Evolutionary conservation across 2,888 invertebrate genomes (phyloP), one percentile per base, ranked within the genome.

Genomic region (Diploptera punctata): DNA sequence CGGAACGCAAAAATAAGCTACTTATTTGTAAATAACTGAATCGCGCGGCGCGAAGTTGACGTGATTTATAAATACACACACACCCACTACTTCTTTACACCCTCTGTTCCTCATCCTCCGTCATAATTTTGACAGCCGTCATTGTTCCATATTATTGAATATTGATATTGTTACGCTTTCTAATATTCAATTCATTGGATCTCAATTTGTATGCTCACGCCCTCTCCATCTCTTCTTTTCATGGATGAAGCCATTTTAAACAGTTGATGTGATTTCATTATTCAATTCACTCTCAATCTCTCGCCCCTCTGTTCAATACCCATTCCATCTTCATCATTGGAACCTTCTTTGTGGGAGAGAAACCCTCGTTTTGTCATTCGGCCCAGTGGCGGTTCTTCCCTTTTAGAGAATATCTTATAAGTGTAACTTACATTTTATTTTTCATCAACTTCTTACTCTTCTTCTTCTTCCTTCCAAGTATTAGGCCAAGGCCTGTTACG

Each of bases 201-300:
- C 73, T 70, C 73, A 73, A 73, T 75, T 73, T 74, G 70, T 44
- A 73, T 31, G 61, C 57, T 69, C 69, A 71, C 74, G 57, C 68
- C 68, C 65, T 61, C 70, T 61, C 54, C 31, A 61, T 68, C 70
- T 65, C 61, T 72, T 19, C 67, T 74, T 70, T 74, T 67, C 73
- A 70, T 60, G 72, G 71, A 33, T 68, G 74, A 69, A 74, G 74
- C 74, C 74, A 74, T 74, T 74, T 74, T 72, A 74, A 74, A 74
- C 74, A 74, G 74, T 70, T 72, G 74, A 74, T 74, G 74, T 74
- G 74, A 72, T 74, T 74, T 74, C 74, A 70, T 74, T 73, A 74
- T 74, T 72, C 68, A 62, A 74, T 72, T 69, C 68, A 72, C 10
- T 21, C 43, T 19, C 16, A 49, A 16, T 60, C 24, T 24, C 47